Percentiles rank a stretch among this genome's conserved stretches.
Conservation (phyloP, 1,140 invertebrate species). For the Triops longicaudatus region DNA sequence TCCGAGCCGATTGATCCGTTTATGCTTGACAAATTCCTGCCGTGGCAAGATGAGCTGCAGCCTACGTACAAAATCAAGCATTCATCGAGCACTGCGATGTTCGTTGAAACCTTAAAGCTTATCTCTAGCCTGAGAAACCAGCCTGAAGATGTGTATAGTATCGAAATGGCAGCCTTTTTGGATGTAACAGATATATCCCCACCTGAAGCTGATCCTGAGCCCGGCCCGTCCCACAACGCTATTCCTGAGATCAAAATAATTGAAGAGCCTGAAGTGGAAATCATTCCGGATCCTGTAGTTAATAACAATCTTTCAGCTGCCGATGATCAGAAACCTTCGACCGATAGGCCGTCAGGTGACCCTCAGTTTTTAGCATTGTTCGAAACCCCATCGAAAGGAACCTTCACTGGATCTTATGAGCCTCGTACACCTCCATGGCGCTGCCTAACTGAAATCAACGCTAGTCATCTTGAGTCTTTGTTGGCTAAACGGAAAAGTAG, state of each 20-base stretch:
- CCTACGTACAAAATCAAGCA: constrained; percentile 3
- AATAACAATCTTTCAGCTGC: neutral
- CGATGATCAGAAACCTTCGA: neutral
- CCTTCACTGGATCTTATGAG: neutral
- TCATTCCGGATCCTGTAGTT: neutral
- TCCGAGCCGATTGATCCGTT: neutral
- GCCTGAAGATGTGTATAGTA: constrained; percentile 16
- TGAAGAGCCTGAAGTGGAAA: neutral
- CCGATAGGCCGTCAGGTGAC: neutral
- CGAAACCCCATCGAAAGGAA: neutral
- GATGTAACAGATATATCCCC: neutral
- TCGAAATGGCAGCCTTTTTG: constrained; percentile 18
- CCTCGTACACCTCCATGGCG: neutral
- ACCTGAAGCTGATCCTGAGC: neutral
- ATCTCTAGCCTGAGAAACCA: constrained; percentile 13
- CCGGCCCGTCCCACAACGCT: neutral
- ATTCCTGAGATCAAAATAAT: neutral
- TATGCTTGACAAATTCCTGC: constrained; percentile 16
- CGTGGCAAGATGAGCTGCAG: constrained; percentile 24
- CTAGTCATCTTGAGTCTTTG: neutral
- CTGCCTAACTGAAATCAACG: neutral
- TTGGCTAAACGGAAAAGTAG: neutral
- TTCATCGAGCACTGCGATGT: constrained; percentile 6
- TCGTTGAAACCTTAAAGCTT: constrained; percentile 17
- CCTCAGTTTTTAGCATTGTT: neutral